A percentile compares a stretch with the other conserved stretches of the same genome.
Evolutionary conservation across 1,140 invertebrate species (phyloP).

Genomic region (Bombus pascuorum): DNA sequence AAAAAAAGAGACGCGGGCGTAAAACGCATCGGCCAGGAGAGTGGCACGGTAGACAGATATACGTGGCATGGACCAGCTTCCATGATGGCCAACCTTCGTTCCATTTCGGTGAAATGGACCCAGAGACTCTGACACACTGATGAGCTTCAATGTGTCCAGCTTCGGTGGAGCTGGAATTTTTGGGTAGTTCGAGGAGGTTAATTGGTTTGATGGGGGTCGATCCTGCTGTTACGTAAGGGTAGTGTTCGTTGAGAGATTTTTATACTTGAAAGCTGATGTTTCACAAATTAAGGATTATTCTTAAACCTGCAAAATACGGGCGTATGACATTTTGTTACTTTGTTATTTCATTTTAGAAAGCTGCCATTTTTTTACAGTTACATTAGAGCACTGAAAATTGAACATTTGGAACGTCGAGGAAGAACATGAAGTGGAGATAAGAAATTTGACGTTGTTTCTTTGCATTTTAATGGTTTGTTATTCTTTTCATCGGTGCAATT

Average conservation of each 20-base stretch:
- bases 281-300: background rate
- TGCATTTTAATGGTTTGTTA: background rate
- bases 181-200: background rate
- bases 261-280: background rate
- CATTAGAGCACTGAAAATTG: background rate
- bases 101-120: constrained; percentile 32
- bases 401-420: background rate
- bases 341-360: background rate
- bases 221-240: background rate
- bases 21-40: constrained; percentile 60
- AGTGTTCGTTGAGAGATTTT: background rate
- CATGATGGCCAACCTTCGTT: constrained; percentile 14
- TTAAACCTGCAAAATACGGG: no score
- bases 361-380: background rate
- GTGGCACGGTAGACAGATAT: constrained; percentile 53
- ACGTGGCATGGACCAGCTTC: constrained; percentile 45
- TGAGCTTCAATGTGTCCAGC: background rate
- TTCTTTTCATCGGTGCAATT: background rate
- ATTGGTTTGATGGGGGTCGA: constrained; percentile 15
- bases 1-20: constrained; percentile 35
- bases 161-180: background rate
- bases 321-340: no score
- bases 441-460: background rate
- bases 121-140: background rate
- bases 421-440: background rate